Evolutionary conservation across 2,797 vertebrate species (phyloP).

Genomic region (Fringilla coelebs): DNA sequence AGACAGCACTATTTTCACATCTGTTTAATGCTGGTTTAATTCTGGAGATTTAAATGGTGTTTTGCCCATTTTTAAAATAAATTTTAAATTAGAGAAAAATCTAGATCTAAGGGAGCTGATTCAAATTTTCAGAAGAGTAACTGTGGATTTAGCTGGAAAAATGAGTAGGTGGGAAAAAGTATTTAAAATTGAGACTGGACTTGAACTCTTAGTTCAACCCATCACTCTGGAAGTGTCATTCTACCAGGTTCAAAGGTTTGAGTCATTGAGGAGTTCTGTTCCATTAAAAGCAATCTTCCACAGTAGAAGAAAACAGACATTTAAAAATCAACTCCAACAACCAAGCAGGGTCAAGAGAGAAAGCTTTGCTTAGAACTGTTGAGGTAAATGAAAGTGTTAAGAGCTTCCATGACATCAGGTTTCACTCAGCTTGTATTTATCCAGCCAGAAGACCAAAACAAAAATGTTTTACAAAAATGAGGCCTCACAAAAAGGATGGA

Average conservation of each 20-base stretch:
- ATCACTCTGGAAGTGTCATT: neutral
- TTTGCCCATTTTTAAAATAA: neutral
- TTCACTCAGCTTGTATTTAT: neutral
- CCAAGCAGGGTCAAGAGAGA: neutral
- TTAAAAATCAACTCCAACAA: neutral
- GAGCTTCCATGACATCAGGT: constrained; percentile 6
- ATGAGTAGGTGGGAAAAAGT: neutral
- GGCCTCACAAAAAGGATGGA: neutral
- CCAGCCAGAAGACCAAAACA: constrained; percentile 28
- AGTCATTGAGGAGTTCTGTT: neutral
- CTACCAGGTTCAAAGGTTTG: neutral
- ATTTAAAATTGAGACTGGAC: neutral
- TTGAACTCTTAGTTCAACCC: neutral
- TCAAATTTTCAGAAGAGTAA: neutral
- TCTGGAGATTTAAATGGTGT: neutral
- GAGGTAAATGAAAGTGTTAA: neutral
- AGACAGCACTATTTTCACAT: neutral
- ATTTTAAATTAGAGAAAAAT: neutral
- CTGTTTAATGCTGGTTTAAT: neutral
- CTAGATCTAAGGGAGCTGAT: neutral
- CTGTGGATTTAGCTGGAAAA: neutral
- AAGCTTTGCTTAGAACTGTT: neutral
- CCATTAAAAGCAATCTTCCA: neutral
- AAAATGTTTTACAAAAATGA: neutral
- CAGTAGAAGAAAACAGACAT: neutral